A percentile compares a stretch with the other conserved stretches of the same genome.
These are phyloP conservation scores for Smithornis capensis DNA, from an alignment of 2,113 vertebrate species.

Conservation along the genomic window DNA sequence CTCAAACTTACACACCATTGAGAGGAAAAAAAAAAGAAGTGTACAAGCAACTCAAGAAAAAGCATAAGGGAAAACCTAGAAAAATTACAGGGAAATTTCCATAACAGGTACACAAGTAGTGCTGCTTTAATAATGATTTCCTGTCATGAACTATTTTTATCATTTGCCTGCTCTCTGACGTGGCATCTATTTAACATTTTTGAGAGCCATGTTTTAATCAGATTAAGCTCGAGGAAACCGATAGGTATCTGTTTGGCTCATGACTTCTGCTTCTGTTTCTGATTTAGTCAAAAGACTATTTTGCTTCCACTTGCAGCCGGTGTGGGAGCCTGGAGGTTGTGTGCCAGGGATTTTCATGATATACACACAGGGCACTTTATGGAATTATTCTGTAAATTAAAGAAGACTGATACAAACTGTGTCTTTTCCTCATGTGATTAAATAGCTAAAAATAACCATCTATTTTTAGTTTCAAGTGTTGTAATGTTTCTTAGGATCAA, in stretches of 20 bases:
- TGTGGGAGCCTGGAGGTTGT: slow-evolving; percentile 40
- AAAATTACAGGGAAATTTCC: slow-evolving; percentile 77
- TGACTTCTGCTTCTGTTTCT: slow-evolving; percentile 79
- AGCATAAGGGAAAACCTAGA: slow-evolving; percentile 61
- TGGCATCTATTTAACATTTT: slow-evolving; percentile 75
- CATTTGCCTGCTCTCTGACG: slow-evolving; percentile 68
- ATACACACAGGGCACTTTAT: not conserved
- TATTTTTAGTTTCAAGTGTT: slow-evolving; percentile 59
- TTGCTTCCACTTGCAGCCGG: slow-evolving; percentile 72
- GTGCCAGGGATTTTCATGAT: slow-evolving; percentile 60
- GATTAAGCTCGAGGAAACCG: slow-evolving; percentile 81
- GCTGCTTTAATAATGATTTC: slow-evolving; percentile 76
- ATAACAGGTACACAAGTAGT: slow-evolving; percentile 74
- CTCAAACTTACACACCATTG: slow-evolving; percentile 35
- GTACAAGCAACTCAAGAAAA: slow-evolving; percentile 14
- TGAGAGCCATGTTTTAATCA: slow-evolving; percentile 79
- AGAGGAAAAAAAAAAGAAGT: not conserved
- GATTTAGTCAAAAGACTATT: slow-evolving; percentile 80
- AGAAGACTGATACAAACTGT: slow-evolving; percentile 38
- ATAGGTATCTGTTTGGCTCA: slow-evolving; percentile 81
- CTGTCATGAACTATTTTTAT: slow-evolving; percentile 78
- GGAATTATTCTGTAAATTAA: slow-evolving; percentile 68
- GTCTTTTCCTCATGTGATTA: slow-evolving; percentile 46
- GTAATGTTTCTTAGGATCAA: slow-evolving; percentile 60
- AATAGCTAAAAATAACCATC: slow-evolving; percentile 61